Evolutionary conservation across 30 jellyfish, hydroid and myxozoan genomes (phyloP).

Genomic region (Sanderia malayensis): DNA sequence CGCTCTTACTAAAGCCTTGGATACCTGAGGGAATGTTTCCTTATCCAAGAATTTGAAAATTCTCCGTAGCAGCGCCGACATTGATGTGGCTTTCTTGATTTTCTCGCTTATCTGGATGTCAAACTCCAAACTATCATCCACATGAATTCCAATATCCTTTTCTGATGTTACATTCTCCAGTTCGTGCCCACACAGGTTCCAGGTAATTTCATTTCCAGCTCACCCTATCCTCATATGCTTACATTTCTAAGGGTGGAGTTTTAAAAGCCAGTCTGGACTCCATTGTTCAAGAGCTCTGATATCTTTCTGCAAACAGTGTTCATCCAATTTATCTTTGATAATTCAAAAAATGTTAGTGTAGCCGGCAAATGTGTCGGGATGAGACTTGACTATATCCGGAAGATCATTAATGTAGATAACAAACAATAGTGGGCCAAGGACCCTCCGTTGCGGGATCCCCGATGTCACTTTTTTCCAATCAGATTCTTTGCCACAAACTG

Average conservation of each 20-base stretch:
- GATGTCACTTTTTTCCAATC: background rate
- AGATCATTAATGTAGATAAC: too few relatives aligned
- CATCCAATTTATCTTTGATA: background rate
- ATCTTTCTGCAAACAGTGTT: background rate
- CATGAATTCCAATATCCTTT: background rate
- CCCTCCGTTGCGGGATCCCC: conserved; percentile 1
- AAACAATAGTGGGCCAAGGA: conserved; percentile 5
- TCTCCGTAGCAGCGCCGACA: conserved; percentile 9
- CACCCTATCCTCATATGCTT: background rate
- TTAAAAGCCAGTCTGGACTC: conserved; percentile 2
- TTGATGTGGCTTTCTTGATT: conserved; percentile 1
- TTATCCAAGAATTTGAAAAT: conserved; percentile 3
- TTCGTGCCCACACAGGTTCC: background rate
- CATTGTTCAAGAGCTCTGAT: conserved; percentile 2
- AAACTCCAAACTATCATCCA: background rate
- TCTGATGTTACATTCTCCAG: background rate
- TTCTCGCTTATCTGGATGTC: background rate
- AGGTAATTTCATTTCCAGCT: background rate
- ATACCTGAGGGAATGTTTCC: conserved; percentile 16
- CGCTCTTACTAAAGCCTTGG: conserved; percentile 11
- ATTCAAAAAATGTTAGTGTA: background rate
- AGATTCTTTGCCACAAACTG: conserved; percentile 3
- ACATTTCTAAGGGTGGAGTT: background rate
- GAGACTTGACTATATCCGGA: conserved; percentile 2
- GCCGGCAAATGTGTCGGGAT: background rate